These are phyloP conservation scores for Nemapogon koenigi DNA, from an alignment of 2,888 invertebrate species.

Conservation along the genomic window DNA sequence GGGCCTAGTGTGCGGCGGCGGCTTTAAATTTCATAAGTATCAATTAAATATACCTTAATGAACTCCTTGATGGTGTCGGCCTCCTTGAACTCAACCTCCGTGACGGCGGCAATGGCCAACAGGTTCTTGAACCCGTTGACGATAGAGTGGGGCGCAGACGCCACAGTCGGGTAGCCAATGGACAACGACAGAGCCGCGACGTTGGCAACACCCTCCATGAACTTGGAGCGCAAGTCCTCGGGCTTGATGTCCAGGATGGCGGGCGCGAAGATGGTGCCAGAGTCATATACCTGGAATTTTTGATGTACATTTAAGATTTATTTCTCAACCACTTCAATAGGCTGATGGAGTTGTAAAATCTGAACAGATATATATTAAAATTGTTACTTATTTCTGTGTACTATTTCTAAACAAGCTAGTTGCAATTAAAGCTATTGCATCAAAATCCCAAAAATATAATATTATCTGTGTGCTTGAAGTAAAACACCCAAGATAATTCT, in stretches of 20 bases:
- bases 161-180: constrained; percentile 95
- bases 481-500: too few relatives aligned
- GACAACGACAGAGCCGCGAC: constrained; percentile 92
- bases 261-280: constrained; percentile 97
- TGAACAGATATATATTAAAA: neutral
- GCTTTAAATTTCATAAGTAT: too few relatives aligned
- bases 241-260: constrained; percentile 97
- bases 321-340: neutral
- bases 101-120: constrained; percentile 94
- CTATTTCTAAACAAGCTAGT: too few relatives aligned
- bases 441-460: too few relatives aligned
- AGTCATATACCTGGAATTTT: constrained; percentile 83
- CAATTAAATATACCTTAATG: constrained; percentile 70
- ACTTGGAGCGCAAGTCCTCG: constrained; percentile 90
- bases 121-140: constrained; percentile 98
- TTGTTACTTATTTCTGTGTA: neutral
- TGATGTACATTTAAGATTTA: neutral
- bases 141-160: constrained; percentile 97
- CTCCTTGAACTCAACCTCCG: constrained; percentile 95
- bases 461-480: too few relatives aligned
- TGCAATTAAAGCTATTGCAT: too few relatives aligned
- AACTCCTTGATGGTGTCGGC: constrained; percentile 92
- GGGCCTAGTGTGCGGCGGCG: too few relatives aligned
- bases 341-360: neutral
- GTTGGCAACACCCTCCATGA: constrained; percentile 93